Base-by-base conservation (phyloP, 2,888 invertebrate species). In the Plebejus anna region DNA sequence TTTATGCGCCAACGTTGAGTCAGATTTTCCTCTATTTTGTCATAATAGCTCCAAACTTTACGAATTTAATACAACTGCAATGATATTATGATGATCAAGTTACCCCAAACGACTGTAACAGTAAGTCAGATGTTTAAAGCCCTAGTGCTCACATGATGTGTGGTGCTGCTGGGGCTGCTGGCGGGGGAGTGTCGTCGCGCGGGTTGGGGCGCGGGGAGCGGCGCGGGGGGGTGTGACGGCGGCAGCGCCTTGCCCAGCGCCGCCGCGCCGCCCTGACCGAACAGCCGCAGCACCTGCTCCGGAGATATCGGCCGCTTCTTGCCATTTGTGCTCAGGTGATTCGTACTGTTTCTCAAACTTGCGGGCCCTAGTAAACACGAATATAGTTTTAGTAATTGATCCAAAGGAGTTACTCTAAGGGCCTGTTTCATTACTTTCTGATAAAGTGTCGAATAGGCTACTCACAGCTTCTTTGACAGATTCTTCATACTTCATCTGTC, bases 241-340 rank as follows among this genome's bases (percentile, higher is more conserved):
- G 93, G 93, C 81, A 94, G 84, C 0, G 93, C 93, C 80, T 93
- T 93, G 82, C 93, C 93, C 78, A 94, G 85, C 80, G 93, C 92
- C 73, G 94, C 92, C 16, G 93, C 90, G 13, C 92, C 92, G 32
- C 94, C 94, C 82, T 94, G 94, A 79, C 95, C 95, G 83, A 95
- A 95, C 86, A 95, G 88, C 87, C 96, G 95, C 83, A 96, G 90
- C 84, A 96, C 96, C 93, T 97, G 97, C 94, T 98, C 97, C 79
- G 97, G 97, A 75, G 97, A 97, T 81, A 97, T 97, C 79, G 97
- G 96, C 79, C 96, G 94, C 88, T 97, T 97, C 91, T 96, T 97
- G 87, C 95, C 95, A 86, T 95, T 95, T 66, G 94, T 94, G 84
- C 95, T 95, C 82, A 95, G 89, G 85, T 95, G 95, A 81, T 89